These are phyloP conservation scores for Alces alces DNA, from an alignment of 2,113 vertebrate species.

Conservation along the genomic window DNA sequence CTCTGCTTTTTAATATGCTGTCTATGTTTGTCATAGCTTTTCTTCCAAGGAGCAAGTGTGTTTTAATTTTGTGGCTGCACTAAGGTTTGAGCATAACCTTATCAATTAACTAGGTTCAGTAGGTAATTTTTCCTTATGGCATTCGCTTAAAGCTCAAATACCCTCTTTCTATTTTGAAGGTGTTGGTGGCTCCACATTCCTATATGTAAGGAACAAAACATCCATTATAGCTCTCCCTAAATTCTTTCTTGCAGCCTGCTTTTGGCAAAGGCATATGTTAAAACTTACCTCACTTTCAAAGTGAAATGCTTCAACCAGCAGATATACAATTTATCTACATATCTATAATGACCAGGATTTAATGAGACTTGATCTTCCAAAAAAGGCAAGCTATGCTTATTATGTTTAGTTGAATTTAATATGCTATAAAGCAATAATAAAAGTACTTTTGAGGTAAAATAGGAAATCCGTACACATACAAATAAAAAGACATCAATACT, in stretches of 20 bases:
- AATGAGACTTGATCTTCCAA: neutral
- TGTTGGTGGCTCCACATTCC: neutral
- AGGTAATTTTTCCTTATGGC: neutral
- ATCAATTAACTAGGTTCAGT: neutral
- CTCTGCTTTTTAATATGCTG: neutral
- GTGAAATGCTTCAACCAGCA: neutral
- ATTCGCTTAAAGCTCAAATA: neutral
- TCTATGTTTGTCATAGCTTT: neutral
- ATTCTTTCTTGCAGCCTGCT: neutral
- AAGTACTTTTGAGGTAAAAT: slow-evolving; percentile 68
- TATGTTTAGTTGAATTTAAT: slow-evolving; percentile 39
- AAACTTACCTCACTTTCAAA: neutral
- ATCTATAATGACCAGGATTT: neutral
- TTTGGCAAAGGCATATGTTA: neutral
- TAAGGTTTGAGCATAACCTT: neutral
- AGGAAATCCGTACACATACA: neutral
- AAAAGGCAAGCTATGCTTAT: neutral
- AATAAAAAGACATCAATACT: neutral
- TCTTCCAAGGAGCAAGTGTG: neutral
- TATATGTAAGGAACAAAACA: neutral
- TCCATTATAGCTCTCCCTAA: neutral
- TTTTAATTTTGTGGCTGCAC: neutral
- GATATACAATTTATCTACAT: neutral
- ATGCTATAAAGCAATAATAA: slow-evolving; percentile 61
- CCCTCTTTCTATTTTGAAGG: neutral